phyloP scores from a whole-genome alignment of 2,113 vertebrate species.

The Neomonachus schauinslandi region DNA sequence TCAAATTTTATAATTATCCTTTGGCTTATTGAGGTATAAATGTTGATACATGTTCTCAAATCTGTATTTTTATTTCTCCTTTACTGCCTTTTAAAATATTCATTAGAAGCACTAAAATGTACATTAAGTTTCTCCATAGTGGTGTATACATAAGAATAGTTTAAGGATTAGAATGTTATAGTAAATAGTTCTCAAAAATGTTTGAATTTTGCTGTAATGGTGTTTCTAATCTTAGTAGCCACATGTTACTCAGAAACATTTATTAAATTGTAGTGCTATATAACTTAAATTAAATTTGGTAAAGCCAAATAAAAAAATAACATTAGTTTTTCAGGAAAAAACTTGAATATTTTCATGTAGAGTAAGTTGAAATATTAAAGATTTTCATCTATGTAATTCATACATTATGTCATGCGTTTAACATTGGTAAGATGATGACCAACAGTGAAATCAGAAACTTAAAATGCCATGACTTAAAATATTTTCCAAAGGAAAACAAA shows the following conservation, averaged over 20 bases:
- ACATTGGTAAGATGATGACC: background rate
- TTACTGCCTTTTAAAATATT: slow-evolving; percentile 42
- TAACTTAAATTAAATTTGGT: slow-evolving; percentile 5
- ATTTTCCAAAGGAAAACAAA: background rate
- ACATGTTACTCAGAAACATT: background rate
- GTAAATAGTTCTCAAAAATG: slow-evolving; percentile 7
- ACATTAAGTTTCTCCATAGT: background rate
- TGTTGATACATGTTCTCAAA: background rate
- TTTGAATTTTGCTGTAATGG: background rate
- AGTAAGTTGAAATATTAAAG: background rate
- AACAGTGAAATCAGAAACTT: background rate
- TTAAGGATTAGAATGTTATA: background rate
- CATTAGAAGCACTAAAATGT: slow-evolving; percentile 36
- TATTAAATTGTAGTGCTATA: background rate
- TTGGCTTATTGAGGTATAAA: background rate
- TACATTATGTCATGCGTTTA: background rate
- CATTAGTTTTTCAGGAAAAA: background rate
- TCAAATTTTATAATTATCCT: slow-evolving; percentile 40
- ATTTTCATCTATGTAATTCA: background rate
- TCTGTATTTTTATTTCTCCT: slow-evolving; percentile 29
- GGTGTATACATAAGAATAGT: background rate
- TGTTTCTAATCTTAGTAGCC: background rate
- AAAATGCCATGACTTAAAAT: background rate
- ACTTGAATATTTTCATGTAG: background rate
- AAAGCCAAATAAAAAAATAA: background rate